Percentiles rank a stretch among this genome's conserved stretches.
Evolutionary conservation across 2,797 vertebrate genomes (phyloP).

Genomic region (Crotalus adamanteus): DNA sequence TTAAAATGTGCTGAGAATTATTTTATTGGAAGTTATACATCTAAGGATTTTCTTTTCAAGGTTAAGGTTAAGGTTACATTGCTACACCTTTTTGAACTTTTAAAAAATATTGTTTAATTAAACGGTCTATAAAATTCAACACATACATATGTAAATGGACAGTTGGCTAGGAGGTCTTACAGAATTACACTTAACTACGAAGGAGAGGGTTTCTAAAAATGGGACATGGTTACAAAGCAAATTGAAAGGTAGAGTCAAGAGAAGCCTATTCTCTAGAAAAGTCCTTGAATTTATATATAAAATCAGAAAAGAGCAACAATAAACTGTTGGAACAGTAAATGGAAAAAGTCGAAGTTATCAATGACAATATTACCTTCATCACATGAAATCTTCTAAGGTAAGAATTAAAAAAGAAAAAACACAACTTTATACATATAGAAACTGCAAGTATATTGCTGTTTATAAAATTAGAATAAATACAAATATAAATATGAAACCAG

Average conservation of each 20-base stretch:
- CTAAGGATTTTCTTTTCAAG: conserved; percentile 48
- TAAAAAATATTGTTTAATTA: not conserved
- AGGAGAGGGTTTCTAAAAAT: not conserved
- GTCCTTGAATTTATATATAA: not conserved
- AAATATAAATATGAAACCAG: not conserved
- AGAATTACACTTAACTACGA: not conserved
- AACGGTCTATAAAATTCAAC: not conserved
- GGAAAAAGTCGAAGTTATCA: not conserved
- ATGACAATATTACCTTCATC: not conserved
- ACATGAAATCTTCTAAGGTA: not conserved
- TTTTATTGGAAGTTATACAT: conserved; percentile 48
- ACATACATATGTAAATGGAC: not conserved
- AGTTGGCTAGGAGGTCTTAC: not conserved
- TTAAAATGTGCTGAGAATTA: conserved; percentile 34
- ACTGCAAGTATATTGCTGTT: not conserved
- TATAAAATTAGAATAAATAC: not conserved
- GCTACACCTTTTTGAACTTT: conserved; percentile 26
- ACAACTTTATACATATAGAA: not conserved
- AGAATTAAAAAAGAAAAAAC: not conserved
- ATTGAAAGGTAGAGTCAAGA: not conserved
- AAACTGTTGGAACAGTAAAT: not conserved
- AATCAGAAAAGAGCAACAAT: not conserved
- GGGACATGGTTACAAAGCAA: not conserved
- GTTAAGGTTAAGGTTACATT: not conserved
- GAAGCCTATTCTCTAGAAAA: not conserved